Conservation (phyloP, 2,888 invertebrate species). For the Limnephilus auricula region DNA sequence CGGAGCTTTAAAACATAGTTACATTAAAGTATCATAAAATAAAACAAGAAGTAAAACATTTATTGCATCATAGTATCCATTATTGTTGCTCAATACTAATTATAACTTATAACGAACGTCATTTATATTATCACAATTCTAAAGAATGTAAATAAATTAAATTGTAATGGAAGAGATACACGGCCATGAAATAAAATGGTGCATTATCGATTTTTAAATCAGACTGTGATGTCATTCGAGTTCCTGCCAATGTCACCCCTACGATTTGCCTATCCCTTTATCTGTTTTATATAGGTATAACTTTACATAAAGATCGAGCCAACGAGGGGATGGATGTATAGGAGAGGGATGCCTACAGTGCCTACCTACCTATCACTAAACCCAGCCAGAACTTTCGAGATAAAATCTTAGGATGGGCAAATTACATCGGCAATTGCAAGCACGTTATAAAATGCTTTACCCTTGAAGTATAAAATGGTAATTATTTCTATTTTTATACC, state of each 20-base stretch:
- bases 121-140: too few species aligned
- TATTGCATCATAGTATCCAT: too few species aligned
- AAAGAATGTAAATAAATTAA: too few species aligned
- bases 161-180: neutral
- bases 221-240: neutral
- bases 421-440: neutral
- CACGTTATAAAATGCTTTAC: neutral
- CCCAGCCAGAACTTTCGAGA: neutral
- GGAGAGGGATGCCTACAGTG: neutral
- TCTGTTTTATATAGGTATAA: neutral
- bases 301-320: neutral
- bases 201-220: neutral
- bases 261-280: neutral
- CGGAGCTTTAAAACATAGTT: too few species aligned
- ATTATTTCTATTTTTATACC: neutral
- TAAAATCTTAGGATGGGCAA: neutral
- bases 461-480: neutral
- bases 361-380: too few species aligned
- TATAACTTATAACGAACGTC: too few species aligned
- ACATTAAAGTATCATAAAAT: too few species aligned
- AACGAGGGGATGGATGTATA: neutral
- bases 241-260: neutral
- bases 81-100: too few species aligned
- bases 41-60: too few species aligned
- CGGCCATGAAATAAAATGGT: neutral